Percentiles rank a stretch among this genome's conserved stretches.
phyloP scores from a whole-genome alignment of 2,888 invertebrate genomes.

The Ectropis crepuscularia region DNA sequence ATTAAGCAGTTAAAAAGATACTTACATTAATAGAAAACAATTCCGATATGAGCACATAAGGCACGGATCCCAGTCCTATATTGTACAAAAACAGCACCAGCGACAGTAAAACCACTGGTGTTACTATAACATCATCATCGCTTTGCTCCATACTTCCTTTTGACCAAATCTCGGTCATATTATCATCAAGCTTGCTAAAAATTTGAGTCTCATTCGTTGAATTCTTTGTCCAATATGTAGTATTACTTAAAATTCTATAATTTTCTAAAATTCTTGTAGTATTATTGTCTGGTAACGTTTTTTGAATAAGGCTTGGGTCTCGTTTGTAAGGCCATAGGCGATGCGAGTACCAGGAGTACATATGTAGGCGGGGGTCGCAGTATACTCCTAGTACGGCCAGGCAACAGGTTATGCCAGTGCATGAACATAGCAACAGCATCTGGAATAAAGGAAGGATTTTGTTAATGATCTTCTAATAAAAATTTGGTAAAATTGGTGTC shows the following conservation, averaged over 20 bases:
- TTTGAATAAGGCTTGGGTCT: slow-evolving; percentile 28
- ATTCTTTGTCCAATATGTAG: slow-evolving; percentile 44
- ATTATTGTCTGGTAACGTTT: slow-evolving; percentile 44
- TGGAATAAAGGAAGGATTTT: slow-evolving; percentile 47
- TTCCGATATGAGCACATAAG: slow-evolving; percentile 76
- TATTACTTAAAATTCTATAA: slow-evolving; percentile 32
- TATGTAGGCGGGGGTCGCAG: slow-evolving; percentile 72
- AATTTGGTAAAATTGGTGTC: no score
- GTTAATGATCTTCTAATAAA: no score
- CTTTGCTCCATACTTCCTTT: slow-evolving; percentile 46
- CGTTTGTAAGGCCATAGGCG: slow-evolving; percentile 64
- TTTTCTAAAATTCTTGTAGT: slow-evolving; percentile 34
- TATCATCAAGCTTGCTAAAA: slow-evolving; percentile 43
- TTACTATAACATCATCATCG: slow-evolving; percentile 59
- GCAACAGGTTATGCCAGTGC: slow-evolving; percentile 76
- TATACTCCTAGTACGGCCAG: slow-evolving; percentile 71
- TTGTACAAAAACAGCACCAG: slow-evolving; percentile 74
- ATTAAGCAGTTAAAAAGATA: slow-evolving; percentile 40
- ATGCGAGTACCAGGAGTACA: slow-evolving; percentile 69
- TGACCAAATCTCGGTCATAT: slow-evolving; percentile 47
- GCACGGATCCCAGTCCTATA: slow-evolving; percentile 78
- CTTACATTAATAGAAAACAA: slow-evolving; percentile 76
- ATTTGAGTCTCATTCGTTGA: slow-evolving; percentile 48
- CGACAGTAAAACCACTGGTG: slow-evolving; percentile 71
- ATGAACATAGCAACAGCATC: slow-evolving; percentile 75